phyloP scores from a whole-genome alignment of 23 tunicate species.

The Trididemnum nubilum region DNA sequence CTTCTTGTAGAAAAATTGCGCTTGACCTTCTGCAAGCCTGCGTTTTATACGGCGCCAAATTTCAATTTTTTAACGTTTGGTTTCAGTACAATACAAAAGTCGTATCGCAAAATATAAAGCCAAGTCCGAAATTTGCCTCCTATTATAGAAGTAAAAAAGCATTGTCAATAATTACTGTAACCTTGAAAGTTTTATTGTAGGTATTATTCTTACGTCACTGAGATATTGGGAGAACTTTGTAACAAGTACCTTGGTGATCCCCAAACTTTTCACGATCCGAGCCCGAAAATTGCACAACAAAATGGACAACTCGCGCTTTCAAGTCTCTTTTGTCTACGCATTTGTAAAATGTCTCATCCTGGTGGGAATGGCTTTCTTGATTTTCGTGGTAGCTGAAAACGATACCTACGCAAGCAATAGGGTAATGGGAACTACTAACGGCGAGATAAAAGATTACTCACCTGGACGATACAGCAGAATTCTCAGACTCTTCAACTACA shows the following conservation, averaged over 20 bases:
- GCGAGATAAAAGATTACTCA: constrained; percentile 7
- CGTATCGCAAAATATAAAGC: too few species aligned
- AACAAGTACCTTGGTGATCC: constrained; percentile 18
- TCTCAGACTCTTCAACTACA: not conserved
- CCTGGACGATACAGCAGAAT: constrained; percentile 9
- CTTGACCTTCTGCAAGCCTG: too few species aligned
- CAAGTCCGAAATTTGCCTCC: too few species aligned
- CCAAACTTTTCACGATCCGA: constrained; percentile 21
- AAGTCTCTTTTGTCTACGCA: constrained; percentile 45
- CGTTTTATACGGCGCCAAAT: too few species aligned
- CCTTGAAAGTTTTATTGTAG: too few species aligned
- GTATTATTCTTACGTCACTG: constrained; percentile 53
- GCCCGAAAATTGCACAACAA: constrained; percentile 38
- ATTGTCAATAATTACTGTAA: too few species aligned
- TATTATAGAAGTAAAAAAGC: too few species aligned
- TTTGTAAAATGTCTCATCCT: constrained; percentile 43
- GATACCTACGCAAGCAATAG: constrained; percentile 20
- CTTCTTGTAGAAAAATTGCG: too few species aligned
- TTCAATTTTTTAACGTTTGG: too few species aligned
- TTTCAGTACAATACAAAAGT: too few species aligned
- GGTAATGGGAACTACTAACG: not conserved
- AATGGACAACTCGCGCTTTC: constrained; percentile 58
- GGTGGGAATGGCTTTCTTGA: constrained; percentile 43
- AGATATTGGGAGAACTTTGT: constrained; percentile 95
- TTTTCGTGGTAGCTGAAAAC: constrained; percentile 41